A percentile compares a stretch with the other conserved stretches of the same genome.
phyloP scores from a whole-genome alignment of 2,888 invertebrate genomes.

The Itoplectis maculator region DNA sequence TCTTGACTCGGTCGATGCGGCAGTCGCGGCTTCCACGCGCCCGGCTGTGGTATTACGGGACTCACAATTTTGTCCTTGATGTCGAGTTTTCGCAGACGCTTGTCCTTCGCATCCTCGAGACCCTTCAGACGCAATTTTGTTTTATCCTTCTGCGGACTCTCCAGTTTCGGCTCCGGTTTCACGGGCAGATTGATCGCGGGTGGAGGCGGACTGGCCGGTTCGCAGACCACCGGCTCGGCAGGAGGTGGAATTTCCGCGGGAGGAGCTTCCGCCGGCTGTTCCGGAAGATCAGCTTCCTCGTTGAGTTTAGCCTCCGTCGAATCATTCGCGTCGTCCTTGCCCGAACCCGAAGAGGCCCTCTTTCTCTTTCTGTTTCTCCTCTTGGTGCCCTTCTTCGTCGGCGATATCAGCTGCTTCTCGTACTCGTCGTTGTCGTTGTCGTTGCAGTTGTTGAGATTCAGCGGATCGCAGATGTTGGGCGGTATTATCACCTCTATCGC shows the following conservation, averaged over 20 bases:
- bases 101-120: conserved; percentile 81
- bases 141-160: conserved; percentile 78
- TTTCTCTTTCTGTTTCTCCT: conserved; percentile 89
- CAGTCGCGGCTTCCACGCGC: conserved; percentile 90
- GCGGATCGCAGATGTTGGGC: conserved; percentile 95
- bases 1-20: conserved; percentile 85
- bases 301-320: conserved; percentile 85
- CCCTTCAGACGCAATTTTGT: conserved; percentile 79
- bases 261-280: conserved; percentile 22
- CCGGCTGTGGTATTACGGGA: conserved; percentile 95
- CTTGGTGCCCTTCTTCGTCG: conserved; percentile 87
- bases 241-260: conserved; percentile 34
- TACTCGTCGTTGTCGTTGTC: conserved; percentile 93
- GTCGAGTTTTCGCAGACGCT: conserved; percentile 87
- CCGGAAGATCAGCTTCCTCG: conserved; percentile 66
- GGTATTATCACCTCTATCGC: conserved; percentile 96
- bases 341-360: conserved; percentile 85
- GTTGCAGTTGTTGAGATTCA: conserved; percentile 90
- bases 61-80: conserved; percentile 95
- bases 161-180: conserved; percentile 67
- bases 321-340: conserved; percentile 84
- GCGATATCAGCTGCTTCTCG: conserved; percentile 91
- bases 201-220: conserved; percentile 45
- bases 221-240: conserved; percentile 10
- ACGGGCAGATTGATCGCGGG: conserved; percentile 30